Evolutionary conservation across 2,888 invertebrate genomes (phyloP).

Genomic region (Eremobia ochroleuca): DNA sequence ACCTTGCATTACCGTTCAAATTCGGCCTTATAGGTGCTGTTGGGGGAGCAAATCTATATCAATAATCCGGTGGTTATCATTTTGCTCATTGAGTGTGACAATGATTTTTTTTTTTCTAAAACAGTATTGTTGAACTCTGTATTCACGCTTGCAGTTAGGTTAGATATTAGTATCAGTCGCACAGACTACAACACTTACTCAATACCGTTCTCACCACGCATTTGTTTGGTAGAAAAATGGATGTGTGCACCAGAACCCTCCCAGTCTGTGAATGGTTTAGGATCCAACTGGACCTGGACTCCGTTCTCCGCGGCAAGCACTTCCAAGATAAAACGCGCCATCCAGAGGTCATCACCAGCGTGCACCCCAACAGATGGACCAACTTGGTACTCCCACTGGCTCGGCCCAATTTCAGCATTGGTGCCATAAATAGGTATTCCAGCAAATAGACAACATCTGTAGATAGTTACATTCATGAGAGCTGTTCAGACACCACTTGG

Average conservation of each 20-base stretch:
- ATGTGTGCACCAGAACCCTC: constrained; percentile 99
- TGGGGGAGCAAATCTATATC: neutral
- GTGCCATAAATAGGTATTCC: constrained; percentile 98
- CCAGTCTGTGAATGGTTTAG: constrained; percentile 94
- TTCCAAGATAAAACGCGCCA: constrained; percentile 96
- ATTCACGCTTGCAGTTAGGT: neutral
- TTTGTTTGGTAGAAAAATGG: constrained; percentile 98
- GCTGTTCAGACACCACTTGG: neutral
- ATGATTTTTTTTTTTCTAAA: neutral
- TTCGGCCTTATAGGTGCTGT: no score
- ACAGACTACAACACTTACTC: constrained; percentile 88
- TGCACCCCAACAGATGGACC: constrained; percentile 97
- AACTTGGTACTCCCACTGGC: constrained; percentile 98
- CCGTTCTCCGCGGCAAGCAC: constrained; percentile 98
- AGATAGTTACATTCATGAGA: constrained; percentile 17
- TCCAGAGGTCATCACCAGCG: constrained; percentile 96
- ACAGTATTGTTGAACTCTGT: neutral
- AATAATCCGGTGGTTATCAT: neutral
- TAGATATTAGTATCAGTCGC: neutral
- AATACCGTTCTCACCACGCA: constrained; percentile 97
- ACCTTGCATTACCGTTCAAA: neutral
- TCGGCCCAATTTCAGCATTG: constrained; percentile 99
- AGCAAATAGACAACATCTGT: constrained; percentile 95
- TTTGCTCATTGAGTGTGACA: neutral
- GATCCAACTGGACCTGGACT: constrained; percentile 92